A percentile compares a stretch with the other conserved stretches of the same genome.
phyloP scores from a whole-genome alignment of 2,113 vertebrate species.

The Sinocyclocheilus rhinocerous region DNA sequence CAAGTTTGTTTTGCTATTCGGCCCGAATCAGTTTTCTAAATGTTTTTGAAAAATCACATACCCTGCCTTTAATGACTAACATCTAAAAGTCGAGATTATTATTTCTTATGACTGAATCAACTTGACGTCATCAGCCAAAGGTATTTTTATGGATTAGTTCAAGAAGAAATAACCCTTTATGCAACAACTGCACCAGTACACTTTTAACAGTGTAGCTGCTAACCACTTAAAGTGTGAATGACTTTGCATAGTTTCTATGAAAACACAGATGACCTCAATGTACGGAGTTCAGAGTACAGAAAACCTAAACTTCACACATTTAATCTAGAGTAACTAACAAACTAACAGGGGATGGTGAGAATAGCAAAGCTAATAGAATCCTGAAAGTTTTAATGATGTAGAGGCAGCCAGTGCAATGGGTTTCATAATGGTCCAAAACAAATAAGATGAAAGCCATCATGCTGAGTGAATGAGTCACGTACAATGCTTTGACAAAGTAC shows the following conservation, averaged over 20 bases:
- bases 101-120: not conserved
- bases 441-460: not conserved
- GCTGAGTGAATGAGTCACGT: conserved; percentile 4
- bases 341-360: not conserved
- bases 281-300: not conserved
- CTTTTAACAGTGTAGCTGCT: not conserved
- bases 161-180: not conserved
- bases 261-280: not conserved
- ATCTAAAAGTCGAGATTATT: not conserved
- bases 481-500: not conserved
- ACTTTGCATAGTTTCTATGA: not conserved
- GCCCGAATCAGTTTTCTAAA: no score
- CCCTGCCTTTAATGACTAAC: not conserved
- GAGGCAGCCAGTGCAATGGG: not conserved
- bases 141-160: not conserved
- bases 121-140: not conserved
- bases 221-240: not conserved
- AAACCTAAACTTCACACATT: not conserved
- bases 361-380: not conserved
- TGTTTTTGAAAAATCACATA: no score
- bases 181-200: not conserved
- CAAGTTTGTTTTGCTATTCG: no score
- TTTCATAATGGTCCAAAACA: not conserved
- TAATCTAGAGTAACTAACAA: not conserved
- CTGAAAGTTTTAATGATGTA: conserved; percentile 6